Base-by-base conservation (phyloP, 2,113 vertebrate genomes). In the Cyprinodon variegatus region DNA sequence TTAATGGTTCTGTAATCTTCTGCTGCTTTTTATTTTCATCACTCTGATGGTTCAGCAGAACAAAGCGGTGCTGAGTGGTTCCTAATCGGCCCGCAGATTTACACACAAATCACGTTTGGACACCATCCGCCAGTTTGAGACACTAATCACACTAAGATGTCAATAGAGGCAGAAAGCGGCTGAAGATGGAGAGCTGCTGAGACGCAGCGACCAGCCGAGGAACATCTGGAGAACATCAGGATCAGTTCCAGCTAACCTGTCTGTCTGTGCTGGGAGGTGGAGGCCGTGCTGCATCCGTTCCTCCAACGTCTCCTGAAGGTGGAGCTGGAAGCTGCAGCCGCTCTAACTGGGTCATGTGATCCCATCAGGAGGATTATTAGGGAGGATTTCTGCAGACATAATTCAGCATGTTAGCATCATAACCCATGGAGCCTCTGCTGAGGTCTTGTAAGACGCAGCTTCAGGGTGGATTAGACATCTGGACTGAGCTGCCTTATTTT, bases 331-430 rank as follows among this genome's bases (percentile, higher is more conserved):
- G 41, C 41, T 41, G 41, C 41, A 41, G 41, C 41, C 4, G 41
- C 41, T 41, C 61, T 61, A 90, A 86, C 48, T 82, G 81, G 83
- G 90, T 83, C 91, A 91, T 82, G 77, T 92, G 89, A 92, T 84
- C 77, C 78, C 83, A 86, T 85, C 84, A 87, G 76, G 29, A 69
- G 91, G 91, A 93, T 93, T 93, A 93, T 86, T 89, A 83, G 77
- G 89, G 83, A 73, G 89, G 91, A 91, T 90, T 93, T 90, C 79
- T 81, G 79, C 20, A 69, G 85, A 85, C 90, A 88, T 91, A 84
- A 93, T 92, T 90, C 89, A 86, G 83, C 81, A 86, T 90, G 91
- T 94, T 90, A 84, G 85, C 88, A 88, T 91, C 70, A 93, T 92
- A 90, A 93, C 90, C 90, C 88, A 93, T 91, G 65, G 86, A 92